phyloP scores from a whole-genome alignment of 2,797 vertebrate genomes.

The Sebastes flavidus region DNA sequence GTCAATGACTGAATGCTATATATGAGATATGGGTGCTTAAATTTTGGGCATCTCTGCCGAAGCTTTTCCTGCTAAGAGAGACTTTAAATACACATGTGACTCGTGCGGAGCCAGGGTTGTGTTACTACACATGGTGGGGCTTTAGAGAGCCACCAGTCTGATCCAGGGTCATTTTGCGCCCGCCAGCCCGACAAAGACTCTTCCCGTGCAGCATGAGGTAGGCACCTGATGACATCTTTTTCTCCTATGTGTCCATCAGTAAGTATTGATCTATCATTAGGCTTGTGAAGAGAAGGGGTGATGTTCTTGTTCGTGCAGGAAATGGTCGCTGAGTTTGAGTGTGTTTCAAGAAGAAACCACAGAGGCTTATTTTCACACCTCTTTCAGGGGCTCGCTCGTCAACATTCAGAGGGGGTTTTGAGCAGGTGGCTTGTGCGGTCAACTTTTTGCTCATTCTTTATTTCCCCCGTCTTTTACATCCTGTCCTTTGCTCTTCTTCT shows the following conservation, averaged over 20 bases:
- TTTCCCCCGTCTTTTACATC: constrained; percentile 5
- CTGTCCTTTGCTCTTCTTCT: constrained; percentile 7
- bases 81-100: constrained; percentile 78
- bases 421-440: background rate
- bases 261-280: background rate
- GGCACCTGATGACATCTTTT: constrained; percentile 47
- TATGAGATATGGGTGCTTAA: constrained; percentile 57
- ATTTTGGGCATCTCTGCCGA: constrained; percentile 52
- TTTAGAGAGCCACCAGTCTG: constrained; percentile 57
- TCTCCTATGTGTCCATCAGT: background rate
- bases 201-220: constrained; percentile 70
- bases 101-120: constrained; percentile 61
- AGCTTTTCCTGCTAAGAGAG: constrained; percentile 62
- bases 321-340: background rate
- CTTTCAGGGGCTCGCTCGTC: background rate
- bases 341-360: constrained; percentile 4
- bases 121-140: constrained; percentile 63
- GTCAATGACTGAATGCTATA: constrained; percentile 40
- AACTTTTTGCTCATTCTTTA: background rate
- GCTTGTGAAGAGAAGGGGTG: background rate
- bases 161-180: constrained; percentile 51
- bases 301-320: background rate
- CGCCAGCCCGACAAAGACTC: constrained; percentile 42
- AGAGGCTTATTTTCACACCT: constrained; percentile 4
- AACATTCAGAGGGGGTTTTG: background rate